Evolutionary conservation across 2,113 vertebrate species (phyloP).

Genomic region (Pelodiscus sinensis): DNA sequence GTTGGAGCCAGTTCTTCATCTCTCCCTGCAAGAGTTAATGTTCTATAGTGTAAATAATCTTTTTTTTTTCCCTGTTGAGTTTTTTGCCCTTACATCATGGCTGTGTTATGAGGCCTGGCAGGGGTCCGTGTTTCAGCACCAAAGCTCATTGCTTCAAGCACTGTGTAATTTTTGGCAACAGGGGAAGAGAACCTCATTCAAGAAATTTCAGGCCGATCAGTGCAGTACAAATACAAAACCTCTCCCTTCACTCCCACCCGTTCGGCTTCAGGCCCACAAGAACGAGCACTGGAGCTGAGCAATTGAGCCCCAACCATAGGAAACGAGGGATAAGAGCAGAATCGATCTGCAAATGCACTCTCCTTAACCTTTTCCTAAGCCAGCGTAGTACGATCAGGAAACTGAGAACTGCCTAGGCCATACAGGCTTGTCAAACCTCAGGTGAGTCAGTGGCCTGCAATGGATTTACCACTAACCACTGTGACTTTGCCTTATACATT

Average conservation of each 20-base stretch:
- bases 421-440: background rate
- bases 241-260: background rate
- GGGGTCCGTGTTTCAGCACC: slow-evolving; percentile 52
- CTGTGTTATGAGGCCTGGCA: slow-evolving; percentile 79
- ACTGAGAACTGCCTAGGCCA: background rate
- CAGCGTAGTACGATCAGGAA: background rate
- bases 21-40: slow-evolving; percentile 50
- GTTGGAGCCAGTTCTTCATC: too few relatives aligned
- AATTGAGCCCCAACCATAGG: background rate
- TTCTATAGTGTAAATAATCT: background rate
- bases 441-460: slow-evolving; percentile 51
- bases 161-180: slow-evolving; percentile 69
- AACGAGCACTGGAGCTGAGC: fast-evolving
- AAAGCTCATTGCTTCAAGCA: slow-evolving; percentile 42
- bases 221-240: background rate
- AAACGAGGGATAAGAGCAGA: slow-evolving; percentile 63
- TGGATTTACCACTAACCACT: background rate
- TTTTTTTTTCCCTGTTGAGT: slow-evolving; percentile 45
- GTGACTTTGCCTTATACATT: slow-evolving; percentile 26
- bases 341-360: background rate
- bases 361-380: background rate
- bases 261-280: background rate
- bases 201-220: slow-evolving; percentile 70
- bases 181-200: slow-evolving; percentile 63
- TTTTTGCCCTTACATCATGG: slow-evolving; percentile 78